phyloP scores from a whole-genome alignment of 2,888 invertebrate species.

The Drosophila leonis region DNA sequence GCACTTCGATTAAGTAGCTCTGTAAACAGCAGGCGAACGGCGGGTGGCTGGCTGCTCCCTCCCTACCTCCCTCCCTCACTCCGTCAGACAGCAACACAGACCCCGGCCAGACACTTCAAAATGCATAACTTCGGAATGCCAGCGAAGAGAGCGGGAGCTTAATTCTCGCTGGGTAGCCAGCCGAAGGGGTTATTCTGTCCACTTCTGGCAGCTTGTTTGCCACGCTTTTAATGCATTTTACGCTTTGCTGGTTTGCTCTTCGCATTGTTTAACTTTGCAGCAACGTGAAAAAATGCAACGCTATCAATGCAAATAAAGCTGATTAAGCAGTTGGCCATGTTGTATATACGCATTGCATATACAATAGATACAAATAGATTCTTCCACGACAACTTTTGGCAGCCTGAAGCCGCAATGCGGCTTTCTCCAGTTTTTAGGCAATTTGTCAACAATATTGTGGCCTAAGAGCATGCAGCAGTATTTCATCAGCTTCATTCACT shows the following conservation, averaged over 20 bases:
- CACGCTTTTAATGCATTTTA: slow-evolving; percentile 78
- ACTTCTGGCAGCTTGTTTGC: slow-evolving; percentile 59
- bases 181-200: slow-evolving; percentile 12
- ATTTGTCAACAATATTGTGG: slow-evolving; percentile 50
- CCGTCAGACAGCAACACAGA: slow-evolving; percentile 30
- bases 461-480: slow-evolving; percentile 49
- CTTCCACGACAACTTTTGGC: slow-evolving; percentile 12
- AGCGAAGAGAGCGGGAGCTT: slow-evolving; percentile 34
- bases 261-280: slow-evolving; percentile 50
- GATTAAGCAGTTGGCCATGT: slow-evolving; percentile 65
- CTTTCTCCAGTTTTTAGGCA: slow-evolving; percentile 25
- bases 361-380: slow-evolving; percentile 4
- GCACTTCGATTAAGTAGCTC: slow-evolving; percentile 78
- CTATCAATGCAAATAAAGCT: slow-evolving; percentile 76
- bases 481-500: slow-evolving; percentile 45
- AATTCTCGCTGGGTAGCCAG: slow-evolving; percentile 38
- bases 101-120: slow-evolving; percentile 65
- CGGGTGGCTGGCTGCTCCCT: slow-evolving; percentile 21
- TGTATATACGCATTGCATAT: not conserved
- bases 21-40: slow-evolving; percentile 66
- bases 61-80: not conserved
- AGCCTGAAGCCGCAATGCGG: slow-evolving; percentile 41
- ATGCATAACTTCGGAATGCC: slow-evolving; percentile 71
- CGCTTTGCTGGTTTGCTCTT: slow-evolving; percentile 59
- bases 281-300: slow-evolving; percentile 65